phyloP scores from a whole-genome alignment of 37 sponge, comb jelly and placozoan genomes.

The Sycon ciliatum region DNA sequence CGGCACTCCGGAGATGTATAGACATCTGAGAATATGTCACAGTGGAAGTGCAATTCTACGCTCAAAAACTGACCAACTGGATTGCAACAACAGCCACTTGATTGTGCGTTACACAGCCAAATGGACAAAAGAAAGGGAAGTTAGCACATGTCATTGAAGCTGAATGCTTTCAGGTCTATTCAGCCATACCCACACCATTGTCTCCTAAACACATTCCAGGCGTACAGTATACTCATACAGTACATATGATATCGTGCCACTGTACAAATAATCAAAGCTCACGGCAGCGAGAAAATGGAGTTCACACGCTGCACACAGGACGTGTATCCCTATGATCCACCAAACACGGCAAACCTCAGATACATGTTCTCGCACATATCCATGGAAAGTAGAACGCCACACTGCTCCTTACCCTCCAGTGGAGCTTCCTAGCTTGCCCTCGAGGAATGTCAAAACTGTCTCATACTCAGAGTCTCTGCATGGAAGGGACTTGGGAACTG shows the following conservation, averaged over 20 bases:
- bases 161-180: too few relatives aligned
- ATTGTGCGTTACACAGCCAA: not conserved
- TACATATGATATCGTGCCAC: too few relatives aligned
- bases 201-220: too few relatives aligned
- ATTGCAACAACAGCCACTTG: not conserved
- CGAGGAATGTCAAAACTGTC: conserved; percentile 64
- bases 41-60: not conserved
- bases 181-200: too few relatives aligned
- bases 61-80: not conserved
- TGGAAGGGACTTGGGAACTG: conserved; percentile 68
- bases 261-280: too few relatives aligned
- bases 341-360: too few relatives aligned
- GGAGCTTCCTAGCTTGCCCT: conserved; percentile 50
- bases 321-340: too few relatives aligned
- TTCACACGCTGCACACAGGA: too few relatives aligned
- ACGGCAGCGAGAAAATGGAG: too few relatives aligned
- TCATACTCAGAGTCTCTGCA: conserved; percentile 77
- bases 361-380: not conserved
- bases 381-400: conserved; percentile 18
- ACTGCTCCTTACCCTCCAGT: conserved; percentile 72
- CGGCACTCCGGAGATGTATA: conserved; percentile 90
- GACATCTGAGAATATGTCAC: conserved; percentile 46
- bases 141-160: not conserved
- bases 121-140: not conserved
- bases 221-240: too few relatives aligned